A percentile compares a stretch with the other conserved stretches of the same genome.
Evolutionary conservation across 2,888 invertebrate species (phyloP).

Genomic region (Matsumyia berberina): DNA sequence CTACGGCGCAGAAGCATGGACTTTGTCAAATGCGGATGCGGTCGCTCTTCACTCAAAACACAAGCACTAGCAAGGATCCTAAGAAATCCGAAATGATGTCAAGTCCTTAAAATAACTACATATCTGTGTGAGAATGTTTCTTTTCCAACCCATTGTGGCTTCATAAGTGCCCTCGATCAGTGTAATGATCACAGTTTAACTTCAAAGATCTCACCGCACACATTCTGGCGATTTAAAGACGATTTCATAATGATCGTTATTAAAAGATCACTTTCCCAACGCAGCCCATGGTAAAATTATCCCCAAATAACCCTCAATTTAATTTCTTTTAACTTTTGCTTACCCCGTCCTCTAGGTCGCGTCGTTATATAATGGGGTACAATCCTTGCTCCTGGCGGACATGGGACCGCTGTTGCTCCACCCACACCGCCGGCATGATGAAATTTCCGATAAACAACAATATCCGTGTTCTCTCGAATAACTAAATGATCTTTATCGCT

Average conservation of each 20-base stretch:
- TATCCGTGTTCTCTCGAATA: slow-evolving; percentile 82
- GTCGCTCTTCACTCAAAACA: too few species aligned
- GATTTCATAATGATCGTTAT: slow-evolving; percentile 17
- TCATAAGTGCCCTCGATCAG: slow-evolving; percentile 6
- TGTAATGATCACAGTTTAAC: neutral
- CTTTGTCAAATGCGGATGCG: too few species aligned
- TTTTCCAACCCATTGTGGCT: too few species aligned
- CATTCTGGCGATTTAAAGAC: neutral
- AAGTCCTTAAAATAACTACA: too few species aligned
- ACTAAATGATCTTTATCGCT: slow-evolving; percentile 81
- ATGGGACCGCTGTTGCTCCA: slow-evolving; percentile 78
- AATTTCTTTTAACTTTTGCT: slow-evolving; percentile 71
- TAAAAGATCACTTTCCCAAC: slow-evolving; percentile 39
- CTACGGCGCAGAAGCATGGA: too few species aligned
- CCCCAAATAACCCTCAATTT: slow-evolving; percentile 41
- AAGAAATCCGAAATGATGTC: too few species aligned
- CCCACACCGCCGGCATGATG: slow-evolving; percentile 64
- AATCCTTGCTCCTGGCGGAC: slow-evolving; percentile 82
- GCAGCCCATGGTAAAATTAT: slow-evolving; percentile 3
- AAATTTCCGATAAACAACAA: slow-evolving; percentile 81
- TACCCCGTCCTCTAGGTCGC: slow-evolving; percentile 82
- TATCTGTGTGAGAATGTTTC: too few species aligned
- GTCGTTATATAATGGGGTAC: slow-evolving; percentile 80
- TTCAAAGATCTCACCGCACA: slow-evolving; percentile 23
- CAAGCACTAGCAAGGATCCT: too few species aligned